These are phyloP conservation scores for Excalfactoria chinensis DNA, from an alignment of 2,113 vertebrate species.

Conservation along the genomic window DNA sequence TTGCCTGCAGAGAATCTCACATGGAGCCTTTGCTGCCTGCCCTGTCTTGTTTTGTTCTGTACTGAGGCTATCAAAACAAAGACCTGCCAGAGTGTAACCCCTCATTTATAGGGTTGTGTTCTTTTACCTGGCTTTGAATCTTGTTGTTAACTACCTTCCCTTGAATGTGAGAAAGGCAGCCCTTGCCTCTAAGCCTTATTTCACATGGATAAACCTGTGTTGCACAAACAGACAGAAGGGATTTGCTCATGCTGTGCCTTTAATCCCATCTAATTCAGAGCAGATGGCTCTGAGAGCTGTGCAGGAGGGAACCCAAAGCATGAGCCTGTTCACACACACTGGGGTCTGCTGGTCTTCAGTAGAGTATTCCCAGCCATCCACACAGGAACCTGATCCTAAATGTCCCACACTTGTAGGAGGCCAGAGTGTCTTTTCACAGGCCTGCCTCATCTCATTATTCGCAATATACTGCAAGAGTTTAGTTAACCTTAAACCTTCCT, in stretches of 20 bases:
- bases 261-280: constrained; percentile 55
- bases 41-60: background rate
- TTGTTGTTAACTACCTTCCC: background rate
- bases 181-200: background rate
- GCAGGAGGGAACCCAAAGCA: background rate
- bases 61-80: background rate
- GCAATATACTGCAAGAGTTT: constrained; percentile 24
- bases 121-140: background rate
- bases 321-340: rapidly evolving
- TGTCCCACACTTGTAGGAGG: rapidly evolving
- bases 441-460: background rate
- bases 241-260: background rate
- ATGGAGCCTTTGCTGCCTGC: background rate
- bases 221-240: background rate
- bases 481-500: constrained; percentile 15
- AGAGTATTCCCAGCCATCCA: rapidly evolving
- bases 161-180: background rate
- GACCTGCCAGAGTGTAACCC: background rate
- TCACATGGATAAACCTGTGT: constrained; percentile 22
- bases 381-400: background rate
- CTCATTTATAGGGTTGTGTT: background rate
- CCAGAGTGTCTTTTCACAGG: background rate
- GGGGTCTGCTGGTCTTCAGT: rapidly evolving
- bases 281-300: constrained; percentile 11
- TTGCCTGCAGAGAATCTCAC: background rate